These are phyloP conservation scores for Girardinus metallicus DNA, from an alignment of 2,797 vertebrate species.

Conservation along the genomic window DNA sequence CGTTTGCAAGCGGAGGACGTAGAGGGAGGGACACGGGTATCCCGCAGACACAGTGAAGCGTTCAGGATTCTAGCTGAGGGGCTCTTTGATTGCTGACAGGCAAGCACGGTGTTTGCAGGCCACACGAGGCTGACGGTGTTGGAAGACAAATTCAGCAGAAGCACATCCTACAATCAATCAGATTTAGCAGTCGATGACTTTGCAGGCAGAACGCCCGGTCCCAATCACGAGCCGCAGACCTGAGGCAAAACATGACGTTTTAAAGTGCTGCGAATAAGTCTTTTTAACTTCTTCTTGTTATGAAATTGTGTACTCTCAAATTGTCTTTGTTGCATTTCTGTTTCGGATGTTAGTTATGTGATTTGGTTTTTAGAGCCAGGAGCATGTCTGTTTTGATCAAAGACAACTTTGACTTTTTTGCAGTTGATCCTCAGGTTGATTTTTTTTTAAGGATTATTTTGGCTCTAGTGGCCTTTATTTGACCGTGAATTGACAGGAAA, in stretches of 20 bases:
- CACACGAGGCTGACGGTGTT: conserved; percentile 45
- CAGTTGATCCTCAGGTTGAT: neutral
- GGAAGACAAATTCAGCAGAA: conserved; percentile 53
- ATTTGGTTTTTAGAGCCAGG: neutral
- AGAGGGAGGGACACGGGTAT: conserved; percentile 15
- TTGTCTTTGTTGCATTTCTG: neutral
- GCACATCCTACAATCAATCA: conserved; percentile 70
- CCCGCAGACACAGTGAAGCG: conserved; percentile 50
- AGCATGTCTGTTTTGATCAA: neutral
- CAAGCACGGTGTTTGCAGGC: conserved; percentile 46
- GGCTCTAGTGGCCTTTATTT: too few species aligned
- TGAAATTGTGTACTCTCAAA: neutral
- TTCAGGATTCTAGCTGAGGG: conserved; percentile 63
- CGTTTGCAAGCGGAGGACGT: neutral
- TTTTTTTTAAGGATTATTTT: neutral
- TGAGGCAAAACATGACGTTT: conserved; percentile 46
- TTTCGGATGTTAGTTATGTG: neutral
- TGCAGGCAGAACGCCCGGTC: conserved; percentile 45
- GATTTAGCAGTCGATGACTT: conserved; percentile 59
- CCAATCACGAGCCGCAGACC: conserved; percentile 45
- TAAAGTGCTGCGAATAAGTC: conserved; percentile 44
- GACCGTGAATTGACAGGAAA: too few species aligned
- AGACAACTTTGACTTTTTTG: neutral
- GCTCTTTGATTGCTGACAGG: conserved; percentile 57
- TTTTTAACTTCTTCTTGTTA: conserved; percentile 27